phyloP scores from a whole-genome alignment of 2,888 invertebrate genomes.

The Eudasyphora cyanicolor region DNA sequence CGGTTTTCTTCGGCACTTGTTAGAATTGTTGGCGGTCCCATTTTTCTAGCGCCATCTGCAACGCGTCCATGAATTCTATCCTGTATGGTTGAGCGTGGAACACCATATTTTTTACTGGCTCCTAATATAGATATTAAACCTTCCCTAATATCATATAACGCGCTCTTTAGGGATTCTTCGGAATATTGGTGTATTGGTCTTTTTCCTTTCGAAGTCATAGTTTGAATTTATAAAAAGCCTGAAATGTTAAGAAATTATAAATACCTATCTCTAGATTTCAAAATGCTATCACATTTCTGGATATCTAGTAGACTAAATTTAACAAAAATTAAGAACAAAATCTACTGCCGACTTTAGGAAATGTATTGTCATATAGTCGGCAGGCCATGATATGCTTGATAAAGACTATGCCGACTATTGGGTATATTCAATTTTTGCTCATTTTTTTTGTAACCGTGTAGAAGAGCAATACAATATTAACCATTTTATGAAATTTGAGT shows the following conservation, averaged over 20 bases:
- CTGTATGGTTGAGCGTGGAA: too few species aligned
- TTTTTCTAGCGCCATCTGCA: slow-evolving; percentile 1
- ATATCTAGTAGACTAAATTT: neutral
- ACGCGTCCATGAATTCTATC: neutral
- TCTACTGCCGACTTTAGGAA: neutral
- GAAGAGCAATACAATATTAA: too few species aligned
- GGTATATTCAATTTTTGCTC: too few species aligned
- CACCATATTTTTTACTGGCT: too few species aligned
- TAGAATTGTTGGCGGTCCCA: slow-evolving; percentile 23
- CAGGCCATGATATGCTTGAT: neutral
- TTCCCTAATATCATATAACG: too few species aligned
- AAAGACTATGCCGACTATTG: too few species aligned
- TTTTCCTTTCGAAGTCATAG: slow-evolving; percentile 8
- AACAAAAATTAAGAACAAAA: neutral
- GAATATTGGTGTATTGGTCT: neutral
- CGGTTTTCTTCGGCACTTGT: slow-evolving; percentile 11
- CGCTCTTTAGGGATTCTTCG: neutral
- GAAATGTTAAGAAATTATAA: neutral
- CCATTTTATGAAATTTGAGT: too few species aligned
- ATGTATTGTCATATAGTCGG: neutral
- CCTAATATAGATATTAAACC: too few species aligned
- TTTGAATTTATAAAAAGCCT: neutral
- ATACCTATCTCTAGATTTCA: neutral
- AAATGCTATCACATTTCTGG: neutral
- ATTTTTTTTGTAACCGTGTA: too few species aligned